Evolutionary conservation across 2,113 vertebrate genomes (phyloP).

Genomic region (Gila orcuttii): DNA sequence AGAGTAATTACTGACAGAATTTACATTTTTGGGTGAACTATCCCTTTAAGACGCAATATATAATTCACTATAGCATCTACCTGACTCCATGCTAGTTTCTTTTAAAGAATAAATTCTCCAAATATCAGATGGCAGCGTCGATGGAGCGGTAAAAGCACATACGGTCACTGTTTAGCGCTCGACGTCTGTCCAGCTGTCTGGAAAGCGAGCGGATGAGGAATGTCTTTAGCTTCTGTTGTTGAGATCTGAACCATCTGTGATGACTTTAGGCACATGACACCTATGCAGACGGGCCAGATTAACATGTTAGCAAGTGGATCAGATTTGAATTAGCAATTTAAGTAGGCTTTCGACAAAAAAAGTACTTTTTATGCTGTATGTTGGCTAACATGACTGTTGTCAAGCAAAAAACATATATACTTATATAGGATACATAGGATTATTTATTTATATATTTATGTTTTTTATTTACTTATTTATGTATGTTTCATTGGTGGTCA

Average conservation of each 20-base stretch:
- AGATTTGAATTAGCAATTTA: background rate
- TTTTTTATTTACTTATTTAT: no score
- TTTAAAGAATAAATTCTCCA: background rate
- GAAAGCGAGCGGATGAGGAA: background rate
- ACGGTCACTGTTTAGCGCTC: background rate
- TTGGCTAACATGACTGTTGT: background rate
- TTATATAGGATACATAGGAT: no score
- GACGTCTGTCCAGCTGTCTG: constrained; percentile 31
- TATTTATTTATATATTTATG: no score
- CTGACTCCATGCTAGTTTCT: background rate
- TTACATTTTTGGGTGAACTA: no score
- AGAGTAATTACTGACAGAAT: no score
- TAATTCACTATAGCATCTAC: no score
- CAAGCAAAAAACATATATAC: no score
- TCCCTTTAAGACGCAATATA: no score
- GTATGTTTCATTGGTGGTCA: no score
- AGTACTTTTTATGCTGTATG: background rate
- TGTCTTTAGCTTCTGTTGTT: constrained; percentile 5
- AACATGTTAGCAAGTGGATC: background rate
- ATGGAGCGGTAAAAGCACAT: constrained; percentile 1
- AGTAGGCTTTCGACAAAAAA: background rate
- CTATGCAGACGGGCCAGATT: background rate
- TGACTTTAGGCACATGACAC: background rate
- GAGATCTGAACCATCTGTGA: constrained; percentile 31
- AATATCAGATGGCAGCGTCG: background rate